A percentile compares a stretch with the other conserved stretches of the same genome.
These are phyloP conservation scores for Otocyon megalotis DNA, from an alignment of 2,113 vertebrate genomes.

Conservation along the genomic window DNA sequence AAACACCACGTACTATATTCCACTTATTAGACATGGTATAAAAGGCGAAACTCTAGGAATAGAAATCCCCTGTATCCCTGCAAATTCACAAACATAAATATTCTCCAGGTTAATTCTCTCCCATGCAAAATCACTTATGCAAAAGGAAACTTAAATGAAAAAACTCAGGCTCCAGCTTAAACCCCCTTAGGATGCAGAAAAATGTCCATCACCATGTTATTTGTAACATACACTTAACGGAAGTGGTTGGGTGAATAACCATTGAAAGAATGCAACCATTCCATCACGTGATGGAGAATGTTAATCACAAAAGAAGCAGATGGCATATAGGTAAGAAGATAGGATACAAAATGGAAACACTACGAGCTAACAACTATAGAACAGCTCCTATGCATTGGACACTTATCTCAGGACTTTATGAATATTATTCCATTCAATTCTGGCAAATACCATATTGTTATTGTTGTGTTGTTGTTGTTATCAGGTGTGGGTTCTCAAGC, in stretches of 20 bases:
- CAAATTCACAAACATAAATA: background rate
- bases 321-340: background rate
- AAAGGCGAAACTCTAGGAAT: background rate
- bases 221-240: background rate
- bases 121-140: background rate
- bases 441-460: background rate
- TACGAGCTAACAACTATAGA: background rate
- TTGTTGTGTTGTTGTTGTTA: background rate
- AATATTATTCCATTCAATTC: too few relatives aligned
- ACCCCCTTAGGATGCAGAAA: background rate
- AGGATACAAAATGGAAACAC: background rate
- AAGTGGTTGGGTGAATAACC: background rate
- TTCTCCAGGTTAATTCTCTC: conserved; percentile 29
- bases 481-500: background rate
- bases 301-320: background rate
- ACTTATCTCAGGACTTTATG: background rate
- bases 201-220: background rate
- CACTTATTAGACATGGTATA: conserved; percentile 20
- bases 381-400: background rate
- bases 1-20: background rate
- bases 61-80: background rate
- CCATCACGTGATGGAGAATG: background rate
- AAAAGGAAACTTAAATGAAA: background rate
- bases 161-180: background rate
- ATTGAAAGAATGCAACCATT: background rate